Evolutionary conservation across 92 coral and sea anemone genomes (phyloP), one percentile per base, ranked within the genome.

Genomic region (Heliopora coerulea): DNA sequence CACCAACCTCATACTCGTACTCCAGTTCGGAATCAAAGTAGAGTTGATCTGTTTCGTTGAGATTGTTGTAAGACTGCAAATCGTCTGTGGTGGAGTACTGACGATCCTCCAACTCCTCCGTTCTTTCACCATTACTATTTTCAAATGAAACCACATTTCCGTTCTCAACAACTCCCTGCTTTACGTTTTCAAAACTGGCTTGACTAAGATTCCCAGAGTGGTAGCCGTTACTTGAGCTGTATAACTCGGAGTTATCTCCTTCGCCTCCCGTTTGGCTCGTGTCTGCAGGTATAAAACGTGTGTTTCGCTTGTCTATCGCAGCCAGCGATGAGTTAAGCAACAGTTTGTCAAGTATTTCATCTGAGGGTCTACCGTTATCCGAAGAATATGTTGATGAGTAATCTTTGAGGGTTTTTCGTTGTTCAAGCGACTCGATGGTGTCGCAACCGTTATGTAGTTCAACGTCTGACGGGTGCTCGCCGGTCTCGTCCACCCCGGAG

Each of bases 21-120:
- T 93, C 98, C 73, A 93, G 81, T 79, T 93, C 98, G 18, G 89
- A 90, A 62, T 93, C 98, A 64, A 93, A 93, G 62, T 88, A 93
- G 41, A 93, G 86, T 82, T 93, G 96, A 82, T 93, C 98, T 46
- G 98, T 83, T 30, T 54, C 77, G 54, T 52, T 70, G 18, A 27
- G 37, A 17, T 40, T 39, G 33, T 27, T 32, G 33, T 34, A 70
- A 33, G 31, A 31, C 37, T 50, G 31, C 29, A 49, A 34, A 50
- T 33, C 62, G 28, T 56, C 30, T 7, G 52, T 15, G 17, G 15
- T 15, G 7, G 52, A 8, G 15, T n/a, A 8, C 52, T 46, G 17
- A 12, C 23, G 3, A 1, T 4, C 29, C 1, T 23, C 9, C 61
- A 28, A 3, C 7, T 23, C 28, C 61, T 28, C 33, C 33, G 1